These are phyloP conservation scores for Octomys mimax DNA, from an alignment of 2,797 vertebrate genomes.

Conservation along the genomic window DNA sequence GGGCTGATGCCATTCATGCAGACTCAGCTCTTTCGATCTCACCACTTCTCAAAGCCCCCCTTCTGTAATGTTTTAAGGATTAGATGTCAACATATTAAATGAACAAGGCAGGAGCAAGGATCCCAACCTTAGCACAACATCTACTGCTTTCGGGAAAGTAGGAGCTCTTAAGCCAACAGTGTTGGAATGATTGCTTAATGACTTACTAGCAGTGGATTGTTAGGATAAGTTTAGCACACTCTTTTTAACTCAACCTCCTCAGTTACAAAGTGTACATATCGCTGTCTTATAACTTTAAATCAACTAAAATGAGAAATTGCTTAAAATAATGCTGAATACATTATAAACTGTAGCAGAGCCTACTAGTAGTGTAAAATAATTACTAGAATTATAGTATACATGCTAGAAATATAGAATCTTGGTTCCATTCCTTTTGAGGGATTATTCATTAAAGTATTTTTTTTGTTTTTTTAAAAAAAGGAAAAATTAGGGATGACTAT, in stretches of 20 bases:
- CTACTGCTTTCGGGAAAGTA: neutral
- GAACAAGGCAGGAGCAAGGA: neutral
- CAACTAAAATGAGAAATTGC: slow-evolving; percentile 11
- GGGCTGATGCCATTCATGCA: neutral
- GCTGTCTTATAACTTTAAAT: neutral
- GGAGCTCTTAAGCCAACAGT: neutral
- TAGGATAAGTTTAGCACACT: neutral
- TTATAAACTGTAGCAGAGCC: neutral
- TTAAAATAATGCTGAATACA: slow-evolving; percentile 23
- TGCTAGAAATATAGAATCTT: slow-evolving; percentile 19
- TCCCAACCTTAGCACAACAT: neutral
- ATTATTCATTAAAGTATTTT: neutral
- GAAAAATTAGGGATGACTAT: neutral
- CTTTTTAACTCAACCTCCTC: neutral
- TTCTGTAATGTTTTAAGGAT: neutral
- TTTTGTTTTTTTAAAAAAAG: neutral
- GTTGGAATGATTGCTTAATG: neutral
- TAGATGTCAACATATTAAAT: neutral
- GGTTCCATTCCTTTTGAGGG: neutral
- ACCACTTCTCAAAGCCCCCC: neutral
- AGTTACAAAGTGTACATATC: slow-evolving; percentile 35
- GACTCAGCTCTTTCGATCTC: neutral
- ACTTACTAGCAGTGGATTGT: neutral
- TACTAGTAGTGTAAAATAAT: neutral
- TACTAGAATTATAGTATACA: neutral